phyloP scores from a whole-genome alignment of 1,140 invertebrate species.

The Macrotrachela quadricornifera region DNA sequence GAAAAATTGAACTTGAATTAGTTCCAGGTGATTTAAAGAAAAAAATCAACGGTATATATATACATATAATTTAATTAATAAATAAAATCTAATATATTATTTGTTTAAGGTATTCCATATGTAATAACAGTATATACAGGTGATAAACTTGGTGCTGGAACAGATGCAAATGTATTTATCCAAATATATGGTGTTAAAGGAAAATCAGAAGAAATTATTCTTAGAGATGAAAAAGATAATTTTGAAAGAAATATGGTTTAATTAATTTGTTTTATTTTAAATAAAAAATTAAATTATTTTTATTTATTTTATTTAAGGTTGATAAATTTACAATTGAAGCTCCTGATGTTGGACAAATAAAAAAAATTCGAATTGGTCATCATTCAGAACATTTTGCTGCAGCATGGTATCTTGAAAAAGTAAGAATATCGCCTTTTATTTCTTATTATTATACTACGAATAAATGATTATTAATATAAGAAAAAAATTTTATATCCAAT shows the following conservation, averaged over 20 bases:
- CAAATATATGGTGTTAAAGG: slow-evolving; percentile 25
- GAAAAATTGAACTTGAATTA: slow-evolving; percentile 24
- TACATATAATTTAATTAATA: too few relatives aligned
- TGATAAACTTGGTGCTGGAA: slow-evolving; percentile 22
- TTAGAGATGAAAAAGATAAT: slow-evolving; percentile 22
- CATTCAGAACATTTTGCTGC: slow-evolving; percentile 20
- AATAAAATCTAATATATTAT: not conserved
- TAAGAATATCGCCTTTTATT: too few relatives aligned
- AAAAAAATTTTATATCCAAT: too few relatives aligned
- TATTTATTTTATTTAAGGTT: slow-evolving; percentile 5
- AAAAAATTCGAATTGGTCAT: slow-evolving; percentile 27
- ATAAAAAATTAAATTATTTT: slow-evolving; percentile 15
- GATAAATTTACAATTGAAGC: slow-evolving; percentile 28
- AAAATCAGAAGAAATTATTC: slow-evolving; percentile 14
- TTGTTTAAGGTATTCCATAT: slow-evolving; percentile 24
- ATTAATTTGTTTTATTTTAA: too few relatives aligned
- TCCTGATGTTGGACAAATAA: slow-evolving; percentile 19
- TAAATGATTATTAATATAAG: too few relatives aligned
- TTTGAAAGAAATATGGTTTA: slow-evolving; percentile 25
- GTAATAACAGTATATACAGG: slow-evolving; percentile 25
- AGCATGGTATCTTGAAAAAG: slow-evolving; percentile 29
- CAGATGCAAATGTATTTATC: slow-evolving; percentile 25
- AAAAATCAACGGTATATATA: too few relatives aligned
- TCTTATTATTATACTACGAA: too few relatives aligned
- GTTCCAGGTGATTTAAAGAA: slow-evolving; percentile 14